A percentile compares a stretch with the other conserved stretches of the same genome.
These are phyloP conservation scores for Papilio aristodemus DNA, from an alignment of 1,140 invertebrate genomes.

Conservation along the genomic window DNA sequence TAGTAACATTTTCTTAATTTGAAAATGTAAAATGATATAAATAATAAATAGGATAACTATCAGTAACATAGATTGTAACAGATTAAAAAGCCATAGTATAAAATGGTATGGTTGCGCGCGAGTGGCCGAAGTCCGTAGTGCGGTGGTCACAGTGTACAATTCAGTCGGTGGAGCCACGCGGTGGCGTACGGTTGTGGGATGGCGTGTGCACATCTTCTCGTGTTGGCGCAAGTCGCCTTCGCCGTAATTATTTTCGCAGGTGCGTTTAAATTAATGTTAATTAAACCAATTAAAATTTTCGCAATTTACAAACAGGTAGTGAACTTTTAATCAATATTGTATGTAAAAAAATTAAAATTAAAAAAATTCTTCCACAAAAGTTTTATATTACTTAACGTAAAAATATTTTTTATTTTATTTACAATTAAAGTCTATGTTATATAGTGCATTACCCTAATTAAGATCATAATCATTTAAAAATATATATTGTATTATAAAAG, in stretches of 20 bases:
- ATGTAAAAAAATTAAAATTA: no score
- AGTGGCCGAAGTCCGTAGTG: constrained; percentile 10
- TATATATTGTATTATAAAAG: constrained; percentile 1
- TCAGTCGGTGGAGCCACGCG: constrained; percentile 30
- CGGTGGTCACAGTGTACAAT: constrained; percentile 7
- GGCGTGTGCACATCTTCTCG: constrained; percentile 16
- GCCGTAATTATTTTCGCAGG: constrained; percentile 23
- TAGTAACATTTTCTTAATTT: no score
- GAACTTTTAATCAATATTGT: no score
- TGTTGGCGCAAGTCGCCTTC: constrained; percentile 24
- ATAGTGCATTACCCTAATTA: background rate
- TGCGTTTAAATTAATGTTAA: background rate
- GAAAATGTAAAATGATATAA: no score
- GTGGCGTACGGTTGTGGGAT: constrained; percentile 24
- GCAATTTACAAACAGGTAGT: no score
- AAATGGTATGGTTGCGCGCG: constrained; percentile 26
- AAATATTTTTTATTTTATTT: no score
- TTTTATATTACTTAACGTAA: no score
- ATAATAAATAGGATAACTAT: background rate
- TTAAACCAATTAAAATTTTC: no score
- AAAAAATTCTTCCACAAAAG: no score
- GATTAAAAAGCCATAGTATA: constrained; percentile 24
- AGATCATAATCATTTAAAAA: background rate
- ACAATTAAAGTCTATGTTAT: no score
- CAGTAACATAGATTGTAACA: constrained; percentile 1